Percentiles rank a stretch among this genome's conserved stretches.
These are phyloP conservation scores for Phrixothrix hirtus DNA, from an alignment of 2,888 invertebrate genomes.

Conservation along the genomic window DNA sequence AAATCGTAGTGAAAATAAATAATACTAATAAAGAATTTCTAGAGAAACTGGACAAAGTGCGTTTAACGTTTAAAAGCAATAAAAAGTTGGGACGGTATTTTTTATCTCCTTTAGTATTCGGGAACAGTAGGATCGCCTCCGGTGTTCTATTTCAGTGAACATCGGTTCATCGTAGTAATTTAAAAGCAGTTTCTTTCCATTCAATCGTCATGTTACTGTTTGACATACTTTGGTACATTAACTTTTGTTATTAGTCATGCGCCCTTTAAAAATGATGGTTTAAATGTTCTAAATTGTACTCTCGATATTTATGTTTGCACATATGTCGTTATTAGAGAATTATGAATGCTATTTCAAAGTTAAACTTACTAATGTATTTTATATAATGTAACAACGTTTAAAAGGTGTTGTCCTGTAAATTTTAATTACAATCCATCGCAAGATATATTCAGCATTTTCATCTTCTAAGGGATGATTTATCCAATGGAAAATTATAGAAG, in stretches of 20 bases:
- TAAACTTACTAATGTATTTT: no score
- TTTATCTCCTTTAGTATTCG: conserved; percentile 36
- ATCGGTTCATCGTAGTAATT: conserved; percentile 42
- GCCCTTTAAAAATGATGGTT: conserved; percentile 1
- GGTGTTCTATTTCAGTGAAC: conserved; percentile 41
- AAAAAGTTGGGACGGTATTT: conserved; percentile 21
- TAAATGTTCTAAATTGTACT: no score
- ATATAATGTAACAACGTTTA: no score
- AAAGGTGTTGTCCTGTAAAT: no score
- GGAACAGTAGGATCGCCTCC: conserved; percentile 35
- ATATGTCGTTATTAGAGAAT: no score
- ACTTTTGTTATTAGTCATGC: conserved; percentile 17
- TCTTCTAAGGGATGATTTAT: no score
- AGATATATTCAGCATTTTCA: no score
- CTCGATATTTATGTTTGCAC: no score
- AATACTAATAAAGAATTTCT: conserved; percentile 16
- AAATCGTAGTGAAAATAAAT: no score
- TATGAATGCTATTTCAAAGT: no score
- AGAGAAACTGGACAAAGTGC: conserved; percentile 13
- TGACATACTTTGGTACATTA: conserved; percentile 27
- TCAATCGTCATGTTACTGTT: conserved; percentile 22
- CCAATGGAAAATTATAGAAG: no score
- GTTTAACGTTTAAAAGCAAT: conserved; percentile 18
- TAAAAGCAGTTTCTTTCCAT: conserved; percentile 37
- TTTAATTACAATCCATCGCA: no score